Conservation (phyloP, 2,888 invertebrate genomes). For the Chloroclysta siterata region DNA sequence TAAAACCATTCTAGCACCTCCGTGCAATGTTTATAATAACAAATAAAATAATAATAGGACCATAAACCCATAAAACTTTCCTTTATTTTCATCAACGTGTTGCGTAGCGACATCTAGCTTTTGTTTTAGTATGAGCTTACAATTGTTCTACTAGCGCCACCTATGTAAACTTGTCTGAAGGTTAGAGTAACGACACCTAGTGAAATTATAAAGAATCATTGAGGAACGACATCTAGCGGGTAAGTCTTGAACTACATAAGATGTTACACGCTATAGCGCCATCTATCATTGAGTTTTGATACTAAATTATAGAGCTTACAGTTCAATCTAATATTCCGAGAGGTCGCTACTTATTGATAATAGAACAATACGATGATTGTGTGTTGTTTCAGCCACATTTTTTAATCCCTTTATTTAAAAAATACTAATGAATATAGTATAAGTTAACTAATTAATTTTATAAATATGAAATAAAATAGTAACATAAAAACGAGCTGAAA, state of each 20-base stretch:
- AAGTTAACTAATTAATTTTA: too few species aligned
- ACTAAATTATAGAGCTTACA: neutral
- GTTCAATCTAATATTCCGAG: neutral
- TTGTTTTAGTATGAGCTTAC: slow-evolving; percentile 42
- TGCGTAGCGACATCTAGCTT: slow-evolving; percentile 62
- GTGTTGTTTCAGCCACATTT: too few species aligned
- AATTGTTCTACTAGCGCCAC: slow-evolving; percentile 65
- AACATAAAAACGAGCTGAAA: too few species aligned
- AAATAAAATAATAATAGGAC: slow-evolving; percentile 76
- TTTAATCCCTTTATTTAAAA: too few species aligned
- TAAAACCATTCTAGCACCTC: slow-evolving; percentile 83
- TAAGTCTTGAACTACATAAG: neutral
- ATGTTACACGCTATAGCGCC: neutral
- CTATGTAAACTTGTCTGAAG: slow-evolving; percentile 33
- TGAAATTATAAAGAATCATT: neutral
- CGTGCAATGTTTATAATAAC: slow-evolving; percentile 72
- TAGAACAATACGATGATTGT: neutral
- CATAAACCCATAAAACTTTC: slow-evolving; percentile 61
- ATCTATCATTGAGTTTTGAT: neutral
- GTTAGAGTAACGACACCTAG: neutral
- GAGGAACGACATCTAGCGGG: slow-evolving; percentile 12
- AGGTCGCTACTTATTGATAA: neutral
- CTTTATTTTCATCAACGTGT: slow-evolving; percentile 45
- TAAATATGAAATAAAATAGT: too few species aligned
- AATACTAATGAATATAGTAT: too few species aligned